Evolutionary conservation across 2,797 vertebrate species (phyloP), one percentile per base, ranked within the genome.

Genomic region (Zenarchopterus dispar): DNA sequence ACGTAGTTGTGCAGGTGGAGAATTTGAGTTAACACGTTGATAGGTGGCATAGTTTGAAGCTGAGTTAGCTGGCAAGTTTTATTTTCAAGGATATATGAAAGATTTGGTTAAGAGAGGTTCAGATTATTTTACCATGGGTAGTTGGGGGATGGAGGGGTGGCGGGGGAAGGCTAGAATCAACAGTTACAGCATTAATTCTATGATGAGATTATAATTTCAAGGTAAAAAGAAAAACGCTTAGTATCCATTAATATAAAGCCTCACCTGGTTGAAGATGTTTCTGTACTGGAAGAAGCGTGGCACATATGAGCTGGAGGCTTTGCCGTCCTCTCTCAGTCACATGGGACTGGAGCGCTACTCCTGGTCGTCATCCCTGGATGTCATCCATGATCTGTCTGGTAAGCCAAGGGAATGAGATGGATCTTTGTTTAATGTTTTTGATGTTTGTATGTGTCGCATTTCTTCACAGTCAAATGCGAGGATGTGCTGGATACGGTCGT

Each of bases 201-300:
- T 11, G 33, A 2, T 39, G 13, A 39, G 11, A 16, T 2, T 39
- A 4, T 39, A 16, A 13, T 39, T 39, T 39, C 13, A 39, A 39
- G 11, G 36, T 39, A 39, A 16, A 39, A n/a, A 39, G 3, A 15
- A 15, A 15, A 39, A 39, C 36, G 16, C 0, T 15, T 13, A 48
- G 6, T 8, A 4, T 65, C 45, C 23, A 42, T 49, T 21, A 5
- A 13, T 21, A 19, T 36, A 43, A 43, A 66, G 18, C 5, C 15
- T 13, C 48, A 44, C 33, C 43, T 39, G 33, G 4, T 36, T 6
- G 8, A 70, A 39, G 44, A 98, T 98, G 97, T 98, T 98, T 82
- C 91, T 96, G 22, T 95, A 98, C 89, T 96, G 97, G 97, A 97
- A 82, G 87, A 99, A 96, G 76, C 87, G 96, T 6, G 97, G 97